Percentiles rank a stretch among this genome's conserved stretches.
These are phyloP conservation scores for Isaurus tuberculatus DNA, from an alignment of 92 coral and sea anemone genomes.

Conservation along the genomic window DNA sequence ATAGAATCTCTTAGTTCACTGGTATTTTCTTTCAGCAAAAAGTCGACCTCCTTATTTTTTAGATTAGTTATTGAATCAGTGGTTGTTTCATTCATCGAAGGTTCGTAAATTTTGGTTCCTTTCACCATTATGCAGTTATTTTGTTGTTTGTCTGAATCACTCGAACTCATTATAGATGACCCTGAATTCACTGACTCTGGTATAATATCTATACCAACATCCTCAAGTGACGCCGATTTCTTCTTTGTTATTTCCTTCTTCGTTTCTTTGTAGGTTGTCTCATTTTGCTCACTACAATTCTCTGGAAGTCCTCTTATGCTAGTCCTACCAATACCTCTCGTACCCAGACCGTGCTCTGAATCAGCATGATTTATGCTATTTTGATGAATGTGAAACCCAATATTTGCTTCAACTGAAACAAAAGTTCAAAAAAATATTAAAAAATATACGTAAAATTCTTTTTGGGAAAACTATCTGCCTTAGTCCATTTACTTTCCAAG, in stretches of 20 bases:
- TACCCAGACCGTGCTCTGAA: neutral
- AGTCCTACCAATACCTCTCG: neutral
- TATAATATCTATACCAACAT: constrained; percentile 20
- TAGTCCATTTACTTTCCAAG: neutral
- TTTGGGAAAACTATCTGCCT: neutral
- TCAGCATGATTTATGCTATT: neutral
- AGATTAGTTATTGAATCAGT: constrained; percentile 5
- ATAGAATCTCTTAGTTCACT: neutral
- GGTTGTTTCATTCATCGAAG: neutral
- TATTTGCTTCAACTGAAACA: constrained; percentile 20
- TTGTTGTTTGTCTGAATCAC: neutral
- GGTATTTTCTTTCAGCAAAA: neutral
- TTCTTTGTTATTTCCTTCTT: neutral
- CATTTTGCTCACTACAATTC: neutral
- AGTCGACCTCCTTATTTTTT: neutral
- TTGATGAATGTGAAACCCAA: neutral
- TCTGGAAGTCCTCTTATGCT: neutral
- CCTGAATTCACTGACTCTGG: constrained; percentile 11
- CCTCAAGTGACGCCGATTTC: constrained; percentile 19
- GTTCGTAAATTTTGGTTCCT: neutral
- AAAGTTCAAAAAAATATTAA: neutral
- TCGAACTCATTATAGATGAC: neutral
- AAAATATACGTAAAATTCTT: neutral
- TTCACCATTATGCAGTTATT: neutral
- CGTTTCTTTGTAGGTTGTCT: neutral